phyloP scores from a whole-genome alignment of 1,140 invertebrate genomes.

The Drosophila lacertosa region DNA sequence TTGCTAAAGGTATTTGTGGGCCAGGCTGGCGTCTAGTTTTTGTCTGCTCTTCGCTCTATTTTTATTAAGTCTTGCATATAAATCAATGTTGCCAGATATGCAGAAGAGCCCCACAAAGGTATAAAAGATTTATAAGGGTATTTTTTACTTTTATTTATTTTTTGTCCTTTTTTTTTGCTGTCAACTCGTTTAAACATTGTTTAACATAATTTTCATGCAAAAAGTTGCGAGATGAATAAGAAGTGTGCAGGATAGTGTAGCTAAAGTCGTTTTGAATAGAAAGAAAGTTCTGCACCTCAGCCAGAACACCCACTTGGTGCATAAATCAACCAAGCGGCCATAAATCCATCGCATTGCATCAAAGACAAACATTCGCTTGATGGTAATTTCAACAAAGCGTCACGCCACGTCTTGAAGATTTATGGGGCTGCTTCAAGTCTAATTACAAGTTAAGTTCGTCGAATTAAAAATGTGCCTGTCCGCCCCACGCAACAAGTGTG shows the following conservation, averaged over 20 bases:
- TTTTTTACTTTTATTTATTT: no score
- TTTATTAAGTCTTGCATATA: slow-evolving; percentile 81
- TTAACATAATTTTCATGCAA: slow-evolving; percentile 65
- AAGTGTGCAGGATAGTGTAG: no score
- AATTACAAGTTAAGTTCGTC: slow-evolving; percentile 77
- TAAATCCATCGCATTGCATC: slow-evolving; percentile 74
- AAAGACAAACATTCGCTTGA: slow-evolving; percentile 51
- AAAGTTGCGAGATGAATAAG: slow-evolving; percentile 36
- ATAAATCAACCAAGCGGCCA: slow-evolving; percentile 60
- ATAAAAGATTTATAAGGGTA: slow-evolving; percentile 76
- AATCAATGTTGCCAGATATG: slow-evolving; percentile 80
- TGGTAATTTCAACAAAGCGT: slow-evolving; percentile 53
- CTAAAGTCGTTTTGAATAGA: no score
- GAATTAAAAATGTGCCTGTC: slow-evolving; percentile 52
- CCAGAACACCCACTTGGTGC: slow-evolving; percentile 29
- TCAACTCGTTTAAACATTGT: slow-evolving; percentile 64
- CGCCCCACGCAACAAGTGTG: slow-evolving; percentile 65
- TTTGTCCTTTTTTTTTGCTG: not conserved
- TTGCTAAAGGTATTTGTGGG: slow-evolving; percentile 67
- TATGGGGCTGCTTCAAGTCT: slow-evolving; percentile 68
- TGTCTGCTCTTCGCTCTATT: slow-evolving; percentile 63
- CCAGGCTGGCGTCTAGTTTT: slow-evolving; percentile 70
- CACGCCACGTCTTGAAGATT: slow-evolving; percentile 54
- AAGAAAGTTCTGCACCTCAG: not conserved
- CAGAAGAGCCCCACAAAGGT: slow-evolving; percentile 73